A percentile compares a stretch with the other conserved stretches of the same genome.
Conservation (phyloP, 2,113 vertebrate genomes). For the Apodemus speciosus region DNA sequence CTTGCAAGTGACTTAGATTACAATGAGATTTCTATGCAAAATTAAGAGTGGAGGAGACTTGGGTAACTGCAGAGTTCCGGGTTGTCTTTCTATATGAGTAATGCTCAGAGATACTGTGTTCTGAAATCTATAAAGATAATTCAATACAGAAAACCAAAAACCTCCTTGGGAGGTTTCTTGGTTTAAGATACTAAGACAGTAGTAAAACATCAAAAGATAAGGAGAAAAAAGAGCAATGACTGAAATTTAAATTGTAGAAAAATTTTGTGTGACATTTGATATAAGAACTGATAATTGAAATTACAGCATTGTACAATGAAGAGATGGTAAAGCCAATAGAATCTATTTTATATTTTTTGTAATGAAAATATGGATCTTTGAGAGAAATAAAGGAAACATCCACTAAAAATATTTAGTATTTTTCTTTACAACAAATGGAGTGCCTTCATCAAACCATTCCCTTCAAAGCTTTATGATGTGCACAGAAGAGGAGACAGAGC, state of each 20-base stretch:
- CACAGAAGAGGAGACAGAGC: not conserved
- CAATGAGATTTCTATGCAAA: not conserved
- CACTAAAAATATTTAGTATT: not conserved
- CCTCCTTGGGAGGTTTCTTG: not conserved
- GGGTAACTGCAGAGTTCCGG: not conserved
- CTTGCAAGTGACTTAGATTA: constrained; percentile 40
- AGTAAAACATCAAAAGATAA: not conserved
- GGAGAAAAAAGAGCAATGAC: not conserved
- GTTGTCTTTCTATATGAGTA: not conserved
- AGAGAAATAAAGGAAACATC: not conserved
- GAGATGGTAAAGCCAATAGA: not conserved
- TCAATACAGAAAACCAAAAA: not conserved
- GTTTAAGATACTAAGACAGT: not conserved
- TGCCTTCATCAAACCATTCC: not conserved
- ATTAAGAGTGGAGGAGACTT: constrained; percentile 1
- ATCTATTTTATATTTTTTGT: not conserved
- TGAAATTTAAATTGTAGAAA: not conserved
- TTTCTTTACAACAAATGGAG: not conserved
- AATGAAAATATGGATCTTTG: not conserved
- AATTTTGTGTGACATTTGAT: not conserved
- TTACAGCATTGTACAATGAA: not conserved
- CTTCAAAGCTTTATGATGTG: too few species aligned
- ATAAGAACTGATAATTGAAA: not conserved
- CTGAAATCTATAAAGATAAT: not conserved
- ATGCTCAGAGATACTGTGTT: not conserved